Percentiles rank a stretch among this genome's conserved stretches.
phyloP scores from a whole-genome alignment of 2,113 vertebrate genomes.

The Gnathochromis pfefferi region DNA sequence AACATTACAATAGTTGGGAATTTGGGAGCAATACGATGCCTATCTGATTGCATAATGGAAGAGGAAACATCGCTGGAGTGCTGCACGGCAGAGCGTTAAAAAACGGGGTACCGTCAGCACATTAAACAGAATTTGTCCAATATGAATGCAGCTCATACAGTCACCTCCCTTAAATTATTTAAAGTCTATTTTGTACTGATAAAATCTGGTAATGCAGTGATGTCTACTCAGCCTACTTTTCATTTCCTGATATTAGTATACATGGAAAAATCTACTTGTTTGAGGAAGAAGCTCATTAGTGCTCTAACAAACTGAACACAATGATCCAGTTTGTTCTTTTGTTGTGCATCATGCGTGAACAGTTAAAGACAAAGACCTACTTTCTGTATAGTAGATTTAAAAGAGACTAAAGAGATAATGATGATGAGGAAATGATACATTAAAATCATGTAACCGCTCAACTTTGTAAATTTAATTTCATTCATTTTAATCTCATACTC shows the following conservation, averaged over 20 bases:
- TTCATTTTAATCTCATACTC: neutral
- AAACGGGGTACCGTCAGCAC: neutral
- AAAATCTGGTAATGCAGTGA: neutral
- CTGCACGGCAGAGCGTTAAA: neutral
- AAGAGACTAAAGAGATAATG: neutral
- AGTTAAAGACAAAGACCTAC: neutral
- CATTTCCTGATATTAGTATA: neutral
- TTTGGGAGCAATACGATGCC: neutral
- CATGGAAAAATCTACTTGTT: neutral
- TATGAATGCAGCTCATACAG: neutral
- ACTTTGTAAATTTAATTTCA: neutral
- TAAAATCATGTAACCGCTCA: neutral
- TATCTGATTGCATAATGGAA: neutral
- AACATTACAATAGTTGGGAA: neutral
- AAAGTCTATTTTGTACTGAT: neutral
- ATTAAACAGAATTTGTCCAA: neutral
- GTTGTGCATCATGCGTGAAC: constrained; percentile 24
- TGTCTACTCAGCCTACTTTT: neutral
- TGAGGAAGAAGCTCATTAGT: neutral
- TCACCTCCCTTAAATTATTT: neutral
- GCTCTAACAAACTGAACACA: constrained; percentile 11
- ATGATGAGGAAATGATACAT: neutral
- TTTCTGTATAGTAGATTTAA: neutral
- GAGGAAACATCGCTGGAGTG: neutral
- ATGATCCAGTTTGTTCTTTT: constrained; percentile 38